Base-by-base conservation (phyloP, 1,140 invertebrate species). In the Tribolium castaneum region DNA sequence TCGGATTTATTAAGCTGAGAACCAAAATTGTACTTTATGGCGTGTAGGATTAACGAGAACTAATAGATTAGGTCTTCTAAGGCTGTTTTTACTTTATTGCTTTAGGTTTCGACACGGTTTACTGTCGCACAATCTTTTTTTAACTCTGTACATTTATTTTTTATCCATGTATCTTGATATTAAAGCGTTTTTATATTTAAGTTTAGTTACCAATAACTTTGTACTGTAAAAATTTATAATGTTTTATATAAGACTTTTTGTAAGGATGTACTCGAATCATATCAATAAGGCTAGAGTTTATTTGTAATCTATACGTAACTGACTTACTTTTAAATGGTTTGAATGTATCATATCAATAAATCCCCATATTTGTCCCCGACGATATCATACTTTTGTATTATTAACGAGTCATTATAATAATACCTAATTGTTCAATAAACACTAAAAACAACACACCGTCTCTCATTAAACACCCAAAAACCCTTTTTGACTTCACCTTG, bases 261-360 rank as follows among this genome's bases (percentile, higher is more conserved):
- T 66, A 66, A 66, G n/a, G 25, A 73, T 73, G 71, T 73, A 73
- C 71, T 73, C 71, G 52, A 73, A 73, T 73, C 71, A 73, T 73
- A 73, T 73, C 71, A 73, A 30, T 73, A 73, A 73, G 25, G n/a
- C 14, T 73, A 73, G 71, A 35, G 35, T 73, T 73, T 73, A 73
- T 73, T 73, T 73, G 71, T 73, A 73, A 25, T 51, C 59, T 12
- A 30, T 30, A 66, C 59, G 19, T 59, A 59, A 59, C 30, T 66
- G 25, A 66, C 59, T 66, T 66, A 66, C 30, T 66, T 52, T 66
- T 66, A 66, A 66, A 66, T 66, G 59, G 59, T 66, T 73, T 73
- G 49, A 73, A 73, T 73, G 71, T 73, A 52, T 52, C 70, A 73
- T 73, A 73, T 73, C 71, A 73, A 50, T 30, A 52, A 72, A 73